Evolutionary conservation across 2,797 vertebrate genomes (phyloP).

Genomic region (Pyrrhura leucotis): DNA sequence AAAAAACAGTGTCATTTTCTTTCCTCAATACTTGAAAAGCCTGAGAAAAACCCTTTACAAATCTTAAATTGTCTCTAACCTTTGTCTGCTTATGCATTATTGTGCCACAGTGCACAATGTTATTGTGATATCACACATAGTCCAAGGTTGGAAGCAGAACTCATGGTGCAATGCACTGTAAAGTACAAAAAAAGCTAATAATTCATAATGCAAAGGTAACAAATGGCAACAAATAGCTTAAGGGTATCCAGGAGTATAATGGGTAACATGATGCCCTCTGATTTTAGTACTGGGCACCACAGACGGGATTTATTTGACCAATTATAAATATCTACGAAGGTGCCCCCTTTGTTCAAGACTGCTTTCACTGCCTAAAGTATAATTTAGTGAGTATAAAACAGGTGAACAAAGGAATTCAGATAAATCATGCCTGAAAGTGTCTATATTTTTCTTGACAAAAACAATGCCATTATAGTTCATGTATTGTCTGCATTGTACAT

Average conservation of each 20-base stretch:
- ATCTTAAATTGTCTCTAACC: background rate
- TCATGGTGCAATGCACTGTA: background rate
- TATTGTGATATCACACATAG: background rate
- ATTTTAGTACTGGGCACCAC: background rate
- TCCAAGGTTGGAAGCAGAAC: background rate
- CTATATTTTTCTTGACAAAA: background rate
- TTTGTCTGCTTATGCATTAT: background rate
- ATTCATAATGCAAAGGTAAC: background rate
- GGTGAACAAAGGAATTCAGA: background rate
- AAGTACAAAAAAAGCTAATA: background rate
- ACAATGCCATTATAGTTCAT: background rate
- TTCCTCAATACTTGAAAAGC: background rate
- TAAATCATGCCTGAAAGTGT: background rate
- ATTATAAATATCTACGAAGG: background rate
- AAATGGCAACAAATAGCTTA: background rate
- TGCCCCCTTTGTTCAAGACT: background rate
- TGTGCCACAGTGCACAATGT: background rate
- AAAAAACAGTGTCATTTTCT: background rate
- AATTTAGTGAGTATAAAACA: background rate
- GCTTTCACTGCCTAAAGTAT: background rate
- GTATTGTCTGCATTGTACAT: background rate
- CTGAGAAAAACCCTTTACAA: background rate
- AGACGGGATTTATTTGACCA: background rate
- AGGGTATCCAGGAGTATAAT: background rate
- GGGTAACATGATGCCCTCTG: background rate